phyloP scores from a whole-genome alignment of 2,888 invertebrate species.

The Gonocerus acuteangulatus region DNA sequence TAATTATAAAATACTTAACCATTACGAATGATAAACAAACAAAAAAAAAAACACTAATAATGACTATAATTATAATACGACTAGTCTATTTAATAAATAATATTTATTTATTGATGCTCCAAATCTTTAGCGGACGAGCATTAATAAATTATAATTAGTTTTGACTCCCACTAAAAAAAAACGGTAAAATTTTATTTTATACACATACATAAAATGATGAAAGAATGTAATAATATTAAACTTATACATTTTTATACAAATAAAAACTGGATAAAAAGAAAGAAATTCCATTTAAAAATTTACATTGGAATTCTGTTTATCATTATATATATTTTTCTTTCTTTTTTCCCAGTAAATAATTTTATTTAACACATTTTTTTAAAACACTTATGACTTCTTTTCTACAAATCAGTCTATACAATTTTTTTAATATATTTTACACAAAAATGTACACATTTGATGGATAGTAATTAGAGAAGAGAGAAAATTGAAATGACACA shows the following conservation, averaged over 20 bases:
- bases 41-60: slow-evolving; percentile 10
- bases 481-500: too few relatives aligned
- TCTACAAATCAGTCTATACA: slow-evolving; percentile 26
- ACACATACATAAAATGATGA: slow-evolving; percentile 2
- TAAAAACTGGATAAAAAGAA: slow-evolving; percentile 7
- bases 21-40: neutral
- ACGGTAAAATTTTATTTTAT: slow-evolving; percentile 16
- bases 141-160: slow-evolving; percentile 21
- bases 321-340: slow-evolving; percentile 7
- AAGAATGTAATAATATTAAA: neutral
- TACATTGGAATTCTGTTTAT: neutral
- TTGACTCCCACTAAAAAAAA: slow-evolving; percentile 17
- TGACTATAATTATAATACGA: slow-evolving; percentile 25
- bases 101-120: too few relatives aligned
- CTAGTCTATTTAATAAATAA: slow-evolving; percentile 25
- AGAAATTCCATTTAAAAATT: neutral
- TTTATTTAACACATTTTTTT: neutral
- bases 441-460: slow-evolving; percentile 21
- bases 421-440: slow-evolving; percentile 18
- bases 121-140: too few relatives aligned
- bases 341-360: slow-evolving; percentile 8
- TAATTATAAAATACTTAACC: slow-evolving; percentile 8
- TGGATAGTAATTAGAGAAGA: neutral
- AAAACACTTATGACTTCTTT: neutral
- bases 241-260: slow-evolving; percentile 1